Percentiles rank a stretch among this genome's conserved stretches.
These are phyloP conservation scores for Autographa pulchrina DNA, from an alignment of 2,888 invertebrate species.

Conservation along the genomic window DNA sequence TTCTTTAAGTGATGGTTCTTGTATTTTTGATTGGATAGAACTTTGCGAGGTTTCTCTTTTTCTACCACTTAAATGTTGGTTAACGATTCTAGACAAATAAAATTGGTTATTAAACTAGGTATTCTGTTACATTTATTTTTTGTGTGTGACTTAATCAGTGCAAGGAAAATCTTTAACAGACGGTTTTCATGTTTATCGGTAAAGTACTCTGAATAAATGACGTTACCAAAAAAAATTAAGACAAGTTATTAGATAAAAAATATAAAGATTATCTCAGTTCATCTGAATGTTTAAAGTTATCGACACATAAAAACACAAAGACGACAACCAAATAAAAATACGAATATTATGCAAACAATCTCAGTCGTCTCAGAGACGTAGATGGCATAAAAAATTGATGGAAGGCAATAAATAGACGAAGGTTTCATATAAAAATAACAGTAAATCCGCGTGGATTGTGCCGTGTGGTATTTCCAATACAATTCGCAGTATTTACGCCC, in stretches of 20 bases:
- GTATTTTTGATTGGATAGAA: not conserved
- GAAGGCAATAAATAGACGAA: slow-evolving; percentile 46
- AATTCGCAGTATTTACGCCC: slow-evolving; percentile 15
- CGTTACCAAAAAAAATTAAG: too few species aligned
- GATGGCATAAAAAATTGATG: slow-evolving; percentile 45
- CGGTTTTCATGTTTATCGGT: too few species aligned
- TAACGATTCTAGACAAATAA: too few species aligned
- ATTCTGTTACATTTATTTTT: too few species aligned
- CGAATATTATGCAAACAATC: not conserved
- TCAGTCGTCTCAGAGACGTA: slow-evolving; percentile 11
- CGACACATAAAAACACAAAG: not conserved
- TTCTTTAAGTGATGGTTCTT: not conserved
- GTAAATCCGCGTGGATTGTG: slow-evolving; percentile 34
- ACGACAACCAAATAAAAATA: not conserved
- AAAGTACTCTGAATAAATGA: too few species aligned
- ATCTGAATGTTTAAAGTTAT: not conserved
- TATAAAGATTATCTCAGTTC: not conserved
- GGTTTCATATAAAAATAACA: slow-evolving; percentile 49
- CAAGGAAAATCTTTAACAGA: too few species aligned
- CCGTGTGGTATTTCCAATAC: slow-evolving; percentile 18
- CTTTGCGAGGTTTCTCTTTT: too few species aligned
- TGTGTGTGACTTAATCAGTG: too few species aligned
- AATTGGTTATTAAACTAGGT: too few species aligned
- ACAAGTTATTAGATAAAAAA: too few species aligned
- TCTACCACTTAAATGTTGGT: too few species aligned